Base-by-base conservation (phyloP, 2,888 invertebrate species). In the Norana najaformis region DNA sequence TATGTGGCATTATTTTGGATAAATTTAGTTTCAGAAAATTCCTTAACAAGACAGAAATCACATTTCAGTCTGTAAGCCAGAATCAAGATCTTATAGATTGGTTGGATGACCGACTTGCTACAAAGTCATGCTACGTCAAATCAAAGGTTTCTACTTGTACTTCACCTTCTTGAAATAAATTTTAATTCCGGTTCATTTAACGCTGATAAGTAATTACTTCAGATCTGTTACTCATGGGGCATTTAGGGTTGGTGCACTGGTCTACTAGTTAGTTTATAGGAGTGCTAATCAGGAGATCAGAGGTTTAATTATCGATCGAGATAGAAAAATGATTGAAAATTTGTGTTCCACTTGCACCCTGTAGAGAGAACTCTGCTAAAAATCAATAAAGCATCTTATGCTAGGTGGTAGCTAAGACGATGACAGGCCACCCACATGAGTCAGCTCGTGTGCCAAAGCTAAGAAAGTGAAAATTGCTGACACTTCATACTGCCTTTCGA, bases 51-150 rank as follows among this genome's bases (percentile, higher is more conserved):
- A 35, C 23, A 85, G 85, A 85, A 85, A 85, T 85, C 23, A 85
- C 85, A 23, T 85, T 85, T 85, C 85, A 36, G 85, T 85, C 85
- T 85, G 85, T 34, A 35, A n/a, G 85, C 23, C 85, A 85, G 85
- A 85, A 85, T 85, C 85, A 85, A 23, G 85, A 85, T 85, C 85
- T 85, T 20, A 85, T 85, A 23, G 85, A 85, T 35, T 85, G 37
- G 36, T 85, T 85, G 23, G 85, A 85, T 36, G 85, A 85, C 37
- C 85, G 85, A 85, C 37, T 85, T 35, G 37, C 85, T 36, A n/a
- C 35, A 36, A 85, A 85, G 85, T 85, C 85, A 23, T 85, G 85
- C 36, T 85, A 85, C 85, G 35, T 20, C 36, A 85, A 85, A 37
- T 85, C 85, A 85, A 85, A 85, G 85, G 85, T 85, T 85, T 35